phyloP scores from a whole-genome alignment of 2,888 invertebrate species.

The Macrostomum cliftonense region DNA sequence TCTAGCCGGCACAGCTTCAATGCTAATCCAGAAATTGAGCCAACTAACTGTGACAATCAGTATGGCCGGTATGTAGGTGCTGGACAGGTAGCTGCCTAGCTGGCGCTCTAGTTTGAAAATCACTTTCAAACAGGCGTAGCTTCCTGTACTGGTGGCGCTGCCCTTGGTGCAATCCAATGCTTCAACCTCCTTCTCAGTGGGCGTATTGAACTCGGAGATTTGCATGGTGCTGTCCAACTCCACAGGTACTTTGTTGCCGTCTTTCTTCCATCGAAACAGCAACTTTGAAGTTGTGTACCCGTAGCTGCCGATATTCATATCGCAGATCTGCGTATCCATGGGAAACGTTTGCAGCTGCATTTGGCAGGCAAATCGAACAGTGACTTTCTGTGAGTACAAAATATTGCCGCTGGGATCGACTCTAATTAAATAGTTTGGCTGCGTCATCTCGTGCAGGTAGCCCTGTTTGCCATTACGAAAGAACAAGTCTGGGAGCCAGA shows the following conservation, averaged over 20 bases:
- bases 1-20: constrained; percentile 11
- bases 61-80: constrained; percentile 10
- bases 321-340: constrained; percentile 10
- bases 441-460: constrained; percentile 11
- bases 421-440: constrained; percentile 10
- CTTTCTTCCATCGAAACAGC: constrained; percentile 8
- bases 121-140: constrained; percentile 7
- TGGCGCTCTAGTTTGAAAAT: constrained; percentile 6
- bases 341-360: constrained; percentile 11
- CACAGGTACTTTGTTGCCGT: constrained; percentile 1
- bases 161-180: constrained; percentile 4
- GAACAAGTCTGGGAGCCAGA: constrained; percentile 12
- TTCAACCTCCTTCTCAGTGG: background rate
- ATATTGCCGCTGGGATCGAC: constrained; percentile 6
- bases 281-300: constrained; percentile 10
- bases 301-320: constrained; percentile 11
- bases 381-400: constrained; percentile 12
- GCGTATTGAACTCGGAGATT: constrained; percentile 11
- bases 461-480: constrained; percentile 12
- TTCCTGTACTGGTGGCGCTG: constrained; percentile 9
- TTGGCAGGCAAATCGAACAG: constrained; percentile 11
- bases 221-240: constrained; percentile 5
- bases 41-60: constrained; percentile 11
- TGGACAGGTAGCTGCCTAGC: constrained; percentile 8
- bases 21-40: constrained; percentile 10